Conservation (phyloP, 2,113 vertebrate genomes). For the Clarias gariepinus region DNA sequence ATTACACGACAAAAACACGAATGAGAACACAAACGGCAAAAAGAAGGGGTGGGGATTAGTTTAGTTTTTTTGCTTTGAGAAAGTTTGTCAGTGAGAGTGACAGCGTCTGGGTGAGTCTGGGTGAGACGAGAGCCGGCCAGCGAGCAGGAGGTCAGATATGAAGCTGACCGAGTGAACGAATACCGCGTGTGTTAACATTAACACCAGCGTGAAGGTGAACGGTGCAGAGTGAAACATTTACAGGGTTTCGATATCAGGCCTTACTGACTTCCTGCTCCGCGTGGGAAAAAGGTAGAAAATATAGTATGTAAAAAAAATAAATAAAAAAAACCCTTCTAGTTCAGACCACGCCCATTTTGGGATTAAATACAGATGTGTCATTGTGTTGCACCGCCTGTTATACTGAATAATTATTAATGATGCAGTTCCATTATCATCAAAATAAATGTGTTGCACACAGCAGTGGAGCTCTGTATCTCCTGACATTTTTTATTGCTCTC, state of each 20-base stretch:
- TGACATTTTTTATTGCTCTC: neutral
- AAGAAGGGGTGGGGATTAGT: neutral
- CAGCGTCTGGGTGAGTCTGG: too few relatives aligned
- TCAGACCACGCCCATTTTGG: neutral
- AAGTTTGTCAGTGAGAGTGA: too few relatives aligned
- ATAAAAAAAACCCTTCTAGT: neutral
- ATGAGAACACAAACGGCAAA: neutral
- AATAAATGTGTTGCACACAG: neutral
- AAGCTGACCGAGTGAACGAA: neutral
- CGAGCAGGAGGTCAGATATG: neutral
- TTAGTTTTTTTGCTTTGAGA: neutral
- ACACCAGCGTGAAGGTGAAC: neutral
- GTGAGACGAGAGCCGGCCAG: neutral
- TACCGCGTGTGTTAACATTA: neutral
- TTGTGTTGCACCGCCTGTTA: too few relatives aligned
- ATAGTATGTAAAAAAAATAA: too few relatives aligned
- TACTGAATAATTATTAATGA: neutral
- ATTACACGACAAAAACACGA: neutral
- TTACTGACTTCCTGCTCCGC: neutral
- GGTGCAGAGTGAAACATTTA: neutral
- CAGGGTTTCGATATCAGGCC: neutral
- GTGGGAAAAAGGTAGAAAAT: too few relatives aligned
- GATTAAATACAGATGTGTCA: neutral
- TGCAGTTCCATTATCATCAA: neutral
- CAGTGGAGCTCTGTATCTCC: neutral